Base-by-base conservation (phyloP, 53 echinoderm and acorn worm genomes). In the Stichopus horrens region DNA sequence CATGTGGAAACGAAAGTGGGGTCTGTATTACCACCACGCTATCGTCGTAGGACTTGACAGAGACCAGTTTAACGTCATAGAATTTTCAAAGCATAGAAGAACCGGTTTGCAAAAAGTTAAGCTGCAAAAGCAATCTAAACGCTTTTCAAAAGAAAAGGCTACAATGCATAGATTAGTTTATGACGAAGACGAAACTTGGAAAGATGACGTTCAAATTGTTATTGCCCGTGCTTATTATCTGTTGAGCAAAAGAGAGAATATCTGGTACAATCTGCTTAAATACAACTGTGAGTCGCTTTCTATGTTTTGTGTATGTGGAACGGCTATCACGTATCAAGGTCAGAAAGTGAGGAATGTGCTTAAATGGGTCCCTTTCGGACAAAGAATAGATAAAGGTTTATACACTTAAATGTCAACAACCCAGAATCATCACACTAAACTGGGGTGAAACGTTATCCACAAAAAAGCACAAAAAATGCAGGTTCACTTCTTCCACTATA, bases 11-110 rank as follows among this genome's bases (percentile, higher is more conserved):
- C 18, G 71, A 5, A 7, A 2, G 18, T 0, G 5, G 7, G 71
- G 71, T 18, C 18, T 71, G n/a, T 71, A 71, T 18, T 71, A 71
- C 71, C 71, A 71, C 18, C 71, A 71, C 71, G 71, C 71, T 71
- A 71, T 71, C n/a, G 71, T 71, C 19, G 71, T 71, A 16, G 71
- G 71, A 6, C 18, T 71, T 18, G 19, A 71, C n/a, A 18, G 18
- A 71, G n/a, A 71, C 18, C 4, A 71, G 14, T 71, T 71, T 20
- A 71, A 71, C 19, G 71, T 71, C 6, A 71, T 71, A 71, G 71
- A 71, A 71, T 71, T 71, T 71, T 71, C 71, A 1, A 71, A 71
- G 18, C 71, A 71, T 2, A 71, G 18, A 18, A 71, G 71, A 0
- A 20, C 71, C 4, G 71, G n/a, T 71, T 20, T 71, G 4, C 71